Evolutionary conservation across 2,888 invertebrate species (phyloP).

Genomic region (Agriopis leucophaearia): DNA sequence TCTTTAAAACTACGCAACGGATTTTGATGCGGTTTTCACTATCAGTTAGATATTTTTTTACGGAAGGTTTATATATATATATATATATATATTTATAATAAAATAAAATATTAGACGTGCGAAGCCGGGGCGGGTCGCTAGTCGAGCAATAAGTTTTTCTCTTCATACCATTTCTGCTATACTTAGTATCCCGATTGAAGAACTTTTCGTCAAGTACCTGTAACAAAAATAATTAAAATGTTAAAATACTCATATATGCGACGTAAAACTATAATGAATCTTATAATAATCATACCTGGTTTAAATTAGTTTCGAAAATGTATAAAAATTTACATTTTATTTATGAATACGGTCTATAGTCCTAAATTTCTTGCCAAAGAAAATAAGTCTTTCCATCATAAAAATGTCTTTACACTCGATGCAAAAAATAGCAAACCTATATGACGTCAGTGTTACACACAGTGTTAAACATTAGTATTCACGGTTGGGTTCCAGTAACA

Average conservation of each 20-base stretch:
- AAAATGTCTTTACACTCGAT: constrained; percentile 1
- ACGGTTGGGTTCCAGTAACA: constrained; percentile 32
- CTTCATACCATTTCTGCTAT: not conserved
- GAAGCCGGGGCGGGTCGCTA: too few species aligned
- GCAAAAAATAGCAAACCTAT: constrained; percentile 3
- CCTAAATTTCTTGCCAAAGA: not conserved
- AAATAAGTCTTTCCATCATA: not conserved
- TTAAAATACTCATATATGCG: not conserved
- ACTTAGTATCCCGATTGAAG: not conserved
- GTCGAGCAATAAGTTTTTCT: not conserved
- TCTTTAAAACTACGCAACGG: too few species aligned
- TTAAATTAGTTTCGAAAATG: too few species aligned
- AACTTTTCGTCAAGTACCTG: constrained; percentile 13
- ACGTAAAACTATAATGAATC: too few species aligned
- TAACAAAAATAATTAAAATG: constrained; percentile 6
- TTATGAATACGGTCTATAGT: too few species aligned
- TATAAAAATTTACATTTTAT: too few species aligned
- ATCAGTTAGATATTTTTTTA: too few species aligned
- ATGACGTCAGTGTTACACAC: constrained; percentile 16
- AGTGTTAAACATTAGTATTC: constrained; percentile 17
- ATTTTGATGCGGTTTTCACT: too few species aligned
- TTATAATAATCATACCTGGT: too few species aligned
- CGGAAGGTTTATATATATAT: too few species aligned
- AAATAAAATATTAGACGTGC: too few species aligned
- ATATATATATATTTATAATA: too few species aligned